Base-by-base conservation (phyloP, 2,888 invertebrate species). In the Belgica antarctica region DNA sequence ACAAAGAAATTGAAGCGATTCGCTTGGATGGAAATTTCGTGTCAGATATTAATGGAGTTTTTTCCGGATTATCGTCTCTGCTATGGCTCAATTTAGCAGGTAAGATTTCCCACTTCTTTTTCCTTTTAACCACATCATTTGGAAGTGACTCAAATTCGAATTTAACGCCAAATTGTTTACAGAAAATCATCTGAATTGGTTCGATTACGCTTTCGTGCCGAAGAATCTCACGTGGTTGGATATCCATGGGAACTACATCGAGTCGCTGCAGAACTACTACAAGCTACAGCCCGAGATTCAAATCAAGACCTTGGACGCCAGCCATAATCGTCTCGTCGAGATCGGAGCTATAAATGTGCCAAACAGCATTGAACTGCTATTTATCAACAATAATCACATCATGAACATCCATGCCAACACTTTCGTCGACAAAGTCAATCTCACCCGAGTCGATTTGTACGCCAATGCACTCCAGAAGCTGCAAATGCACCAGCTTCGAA, bases 161-260 rank as follows among this genome's bases (percentile, higher is more conserved):
- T n/a, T n/a, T n/a, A n/a, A n/a, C n/a, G n/a, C n/a, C n/a, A n/a
- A n/a, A n/a, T n/a, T n/a, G n/a, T n/a, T n/a, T n/a, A n/a, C n/a
- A n/a, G 59, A 59, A 19, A 94, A 95, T 83, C 92, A 92, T 82
- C 83, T 95, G 76, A 90, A 91, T 74, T 92, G 92, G 92, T 94
- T 95, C 79, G 94, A 94, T 80, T 94, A 92, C 78, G 93, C 94
- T 68, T 92, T 94, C 78, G 89, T 95, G 75, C 94, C 94, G 34
- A 89, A 88, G 73, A 92, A 91, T 79, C 82, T 95, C 70, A 91
- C 92, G 80, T 93, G 92, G 92, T 82, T 95, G 77, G 94, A 94
- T 77, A 87, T 94, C 76, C 94, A 94, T 79, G 89, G 92, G 69
- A 95, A 95, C 79, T 92, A 89, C 75, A 92, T 95, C 75, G 90